phyloP scores from a whole-genome alignment of 2,113 vertebrate genomes.

The Henicopernis longicauda region DNA sequence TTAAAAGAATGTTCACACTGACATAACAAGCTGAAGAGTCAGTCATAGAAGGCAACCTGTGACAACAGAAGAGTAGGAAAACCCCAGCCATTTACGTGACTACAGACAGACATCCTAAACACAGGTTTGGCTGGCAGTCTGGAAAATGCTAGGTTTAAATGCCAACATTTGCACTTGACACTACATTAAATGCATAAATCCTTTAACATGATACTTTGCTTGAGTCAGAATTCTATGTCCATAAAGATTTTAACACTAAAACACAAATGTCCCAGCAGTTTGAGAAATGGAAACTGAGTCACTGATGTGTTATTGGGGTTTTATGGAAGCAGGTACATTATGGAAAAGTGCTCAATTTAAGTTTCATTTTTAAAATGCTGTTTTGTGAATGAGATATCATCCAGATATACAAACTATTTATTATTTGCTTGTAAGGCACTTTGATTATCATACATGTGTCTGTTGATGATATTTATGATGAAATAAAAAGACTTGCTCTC shows the following conservation, averaged over 20 bases:
- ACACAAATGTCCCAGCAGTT: slow-evolving; percentile 43
- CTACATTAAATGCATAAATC: slow-evolving; percentile 42
- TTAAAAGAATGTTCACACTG: not conserved
- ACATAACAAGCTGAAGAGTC: not conserved
- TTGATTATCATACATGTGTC: not conserved
- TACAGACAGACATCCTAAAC: not conserved
- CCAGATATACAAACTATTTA: slow-evolving; percentile 1
- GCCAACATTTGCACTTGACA: slow-evolving; percentile 42
- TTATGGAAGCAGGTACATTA: slow-evolving; percentile 28
- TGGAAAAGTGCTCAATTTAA: slow-evolving; percentile 1
- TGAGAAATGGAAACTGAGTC: slow-evolving; percentile 58
- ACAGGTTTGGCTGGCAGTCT: not conserved
- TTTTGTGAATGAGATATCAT: not conserved
- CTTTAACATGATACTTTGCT: slow-evolving; percentile 58
- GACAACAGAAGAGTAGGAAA: not conserved
- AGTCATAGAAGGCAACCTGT: not conserved
- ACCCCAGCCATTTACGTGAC: not conserved
- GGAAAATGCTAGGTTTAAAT: slow-evolving; percentile 43
- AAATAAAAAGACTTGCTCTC: not conserved
- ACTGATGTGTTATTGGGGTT: slow-evolving; percentile 26
- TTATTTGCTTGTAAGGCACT: not conserved
- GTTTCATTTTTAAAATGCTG: not conserved
- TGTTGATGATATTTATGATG: not conserved
- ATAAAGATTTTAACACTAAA: slow-evolving; percentile 57
- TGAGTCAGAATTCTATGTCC: slow-evolving; percentile 55